Evolutionary conservation across 2,888 invertebrate species (phyloP), one percentile per base, ranked within the genome.

Genomic region (Conus canariensis): DNA sequence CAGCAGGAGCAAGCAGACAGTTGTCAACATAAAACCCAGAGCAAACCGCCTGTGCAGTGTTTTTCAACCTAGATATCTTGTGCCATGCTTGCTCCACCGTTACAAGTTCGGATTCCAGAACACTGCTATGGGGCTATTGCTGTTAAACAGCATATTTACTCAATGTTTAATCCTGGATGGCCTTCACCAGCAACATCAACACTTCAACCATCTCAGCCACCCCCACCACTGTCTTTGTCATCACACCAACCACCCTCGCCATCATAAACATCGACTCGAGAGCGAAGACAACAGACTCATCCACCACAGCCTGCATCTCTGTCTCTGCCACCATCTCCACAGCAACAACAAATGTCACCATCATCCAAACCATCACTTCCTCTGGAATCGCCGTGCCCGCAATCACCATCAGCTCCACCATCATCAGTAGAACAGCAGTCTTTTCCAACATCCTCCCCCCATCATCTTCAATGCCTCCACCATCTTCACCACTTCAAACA

Each of bases 181-280:
- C 22, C 82, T 83, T 83, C 85, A 58, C 82, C 82, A 83, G 60
- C 85, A 45, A 59, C 85, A 60, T 60, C 85, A 56, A 56, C 82
- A 56, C 58, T 82, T 82, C 77, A 82, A n/a, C 56, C 82, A 8
- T 22, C 82, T 7, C 56, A 16, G 22, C 82, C 82, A 56, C 22
- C 77, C 77, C 70, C 1, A 30, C 77, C 77, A 77, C 77, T 12
- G 77, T 30, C 77, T 30, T 77, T 14, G 30, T 77, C 30, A 77
- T 77, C 5, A 4, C 77, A 77, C 30, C 77, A 77, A 77, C 77
- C 77, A 77, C 77, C 77, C 30, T 30, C 25, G 9, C 77, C 77
- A 77, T 77, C 77, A 77, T 6, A 30, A 30, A 9, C 77, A 77
- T 3, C 25, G 25, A 25, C 25, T 30, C 77, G 14, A 77, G 14